Evolutionary conservation across 92 coral and sea anemone genomes (phyloP), one percentile per base, ranked within the genome.

Genomic region (Epizoanthus fatuus): DNA sequence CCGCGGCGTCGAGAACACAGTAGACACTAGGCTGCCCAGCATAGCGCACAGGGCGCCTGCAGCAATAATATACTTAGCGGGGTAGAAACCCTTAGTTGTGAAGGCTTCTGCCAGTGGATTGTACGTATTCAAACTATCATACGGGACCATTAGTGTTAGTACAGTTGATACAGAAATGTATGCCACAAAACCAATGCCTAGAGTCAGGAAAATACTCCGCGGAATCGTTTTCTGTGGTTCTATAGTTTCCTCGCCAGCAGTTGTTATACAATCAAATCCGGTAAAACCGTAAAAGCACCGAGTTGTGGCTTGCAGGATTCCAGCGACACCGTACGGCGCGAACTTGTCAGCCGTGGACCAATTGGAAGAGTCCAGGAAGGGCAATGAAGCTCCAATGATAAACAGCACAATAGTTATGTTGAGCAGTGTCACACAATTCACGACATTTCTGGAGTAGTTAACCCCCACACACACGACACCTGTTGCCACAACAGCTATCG

Each of bases 181-280:
- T 14, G 94, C 91, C 1, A 70, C 11, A 42, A 85, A 60, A 47
- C 90, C 78, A 10, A 88, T 58, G 39, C 87, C 88, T 1, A 91
- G 63, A 13, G 94, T 74, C 40, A 88, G 55, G 10, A 95, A 60
- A 35, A 95, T 90, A 0, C 94, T 93, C 62, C 68, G 57, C 7
- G 98, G 90, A 71, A 95, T 84, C 3, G 92, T 86, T 6, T 78
- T 75, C 3, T 86, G 69, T 7, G 96, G 98, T 15, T 88, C 90
- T 29, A 90, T 20, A 5, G 96, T 94, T 17, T 95, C 98, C 25
- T 93, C 98, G 55, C 93, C 86, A 4, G 91, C 95, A 17, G 87
- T 93, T 17, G 96, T 87, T 55, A 95, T 88, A 7, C 84, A 67
- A 65, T 95, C 98, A 63, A 95, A 95, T 3, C 98, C 98, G 11